phyloP scores from a whole-genome alignment of 2,797 vertebrate genomes.

The Tokudaia muenninki region DNA sequence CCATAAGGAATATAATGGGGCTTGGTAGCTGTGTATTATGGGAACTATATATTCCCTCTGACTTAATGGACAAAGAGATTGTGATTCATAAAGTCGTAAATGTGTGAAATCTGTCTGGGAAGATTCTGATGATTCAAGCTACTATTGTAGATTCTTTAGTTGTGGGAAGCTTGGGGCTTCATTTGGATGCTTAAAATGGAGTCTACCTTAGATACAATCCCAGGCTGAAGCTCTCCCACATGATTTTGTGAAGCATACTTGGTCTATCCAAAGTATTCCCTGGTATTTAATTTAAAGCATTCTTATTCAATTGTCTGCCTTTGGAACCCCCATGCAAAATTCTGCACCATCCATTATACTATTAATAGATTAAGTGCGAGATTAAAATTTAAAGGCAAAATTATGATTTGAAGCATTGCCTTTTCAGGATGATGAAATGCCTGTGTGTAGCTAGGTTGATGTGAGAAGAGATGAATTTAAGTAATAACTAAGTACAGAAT shows the following conservation, averaged over 20 bases:
- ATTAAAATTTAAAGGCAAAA: background rate
- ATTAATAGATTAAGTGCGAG: background rate
- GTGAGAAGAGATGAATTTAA: background rate
- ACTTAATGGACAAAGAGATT: background rate
- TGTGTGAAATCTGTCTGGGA: background rate
- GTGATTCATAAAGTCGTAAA: background rate
- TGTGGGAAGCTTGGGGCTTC: background rate
- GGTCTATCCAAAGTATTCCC: conserved; percentile 15
- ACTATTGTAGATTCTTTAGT: background rate
- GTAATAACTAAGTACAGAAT: background rate
- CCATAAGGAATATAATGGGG: background rate
- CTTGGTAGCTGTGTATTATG: background rate
- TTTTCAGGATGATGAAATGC: background rate
- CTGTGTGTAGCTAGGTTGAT: background rate
- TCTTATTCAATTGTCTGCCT: conserved; percentile 38
- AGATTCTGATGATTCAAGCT: background rate
- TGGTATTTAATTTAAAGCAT: conserved; percentile 1
- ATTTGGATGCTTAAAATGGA: conserved; percentile 25
- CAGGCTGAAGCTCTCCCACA: background rate
- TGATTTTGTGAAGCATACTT: conserved; percentile 30
- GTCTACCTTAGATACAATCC: background rate
- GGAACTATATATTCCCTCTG: background rate
- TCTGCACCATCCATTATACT: background rate
- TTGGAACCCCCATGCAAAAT: conserved; percentile 22
- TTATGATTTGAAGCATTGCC: background rate